Percentiles rank a stretch among this genome's conserved stretches.
phyloP scores from a whole-genome alignment of 2,113 vertebrate genomes.

The Conger conger region DNA sequence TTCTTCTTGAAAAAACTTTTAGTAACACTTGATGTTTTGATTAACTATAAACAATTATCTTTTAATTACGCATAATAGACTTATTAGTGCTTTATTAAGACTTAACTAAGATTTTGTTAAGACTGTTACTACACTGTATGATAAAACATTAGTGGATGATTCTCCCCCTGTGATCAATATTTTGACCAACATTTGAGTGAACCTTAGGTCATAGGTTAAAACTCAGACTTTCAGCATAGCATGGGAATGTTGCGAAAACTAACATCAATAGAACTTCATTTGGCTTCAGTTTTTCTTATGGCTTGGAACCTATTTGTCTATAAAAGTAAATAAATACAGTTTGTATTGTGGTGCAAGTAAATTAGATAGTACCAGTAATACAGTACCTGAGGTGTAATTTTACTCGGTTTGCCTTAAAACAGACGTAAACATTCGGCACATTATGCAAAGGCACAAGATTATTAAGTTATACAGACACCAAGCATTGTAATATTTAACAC shows the following conservation, averaged over 20 bases:
- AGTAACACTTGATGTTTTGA: background rate
- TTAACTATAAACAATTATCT: background rate
- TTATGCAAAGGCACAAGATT: conserved; percentile 9
- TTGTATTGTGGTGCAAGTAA: background rate
- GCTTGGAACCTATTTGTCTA: too few relatives aligned
- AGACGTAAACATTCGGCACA: background rate
- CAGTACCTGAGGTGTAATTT: background rate
- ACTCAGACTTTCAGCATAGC: background rate
- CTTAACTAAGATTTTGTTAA: background rate
- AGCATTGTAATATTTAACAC: background rate
- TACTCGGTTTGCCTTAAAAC: background rate
- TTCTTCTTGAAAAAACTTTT: background rate
- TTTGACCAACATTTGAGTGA: background rate
- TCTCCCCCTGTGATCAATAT: background rate
- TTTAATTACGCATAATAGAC: background rate
- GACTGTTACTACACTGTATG: background rate
- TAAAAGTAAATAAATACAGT: background rate
- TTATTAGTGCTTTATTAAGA: background rate
- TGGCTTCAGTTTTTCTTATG: background rate
- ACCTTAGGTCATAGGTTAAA: background rate
- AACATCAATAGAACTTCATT: background rate
- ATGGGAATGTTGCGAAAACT: background rate
- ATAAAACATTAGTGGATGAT: background rate
- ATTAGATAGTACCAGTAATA: background rate
- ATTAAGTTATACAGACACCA: background rate